A percentile compares a stretch with the other conserved stretches of the same genome.
Evolutionary conservation across 2,797 vertebrate genomes (phyloP).

Genomic region (Pseudocheirus occidentalis): DNA sequence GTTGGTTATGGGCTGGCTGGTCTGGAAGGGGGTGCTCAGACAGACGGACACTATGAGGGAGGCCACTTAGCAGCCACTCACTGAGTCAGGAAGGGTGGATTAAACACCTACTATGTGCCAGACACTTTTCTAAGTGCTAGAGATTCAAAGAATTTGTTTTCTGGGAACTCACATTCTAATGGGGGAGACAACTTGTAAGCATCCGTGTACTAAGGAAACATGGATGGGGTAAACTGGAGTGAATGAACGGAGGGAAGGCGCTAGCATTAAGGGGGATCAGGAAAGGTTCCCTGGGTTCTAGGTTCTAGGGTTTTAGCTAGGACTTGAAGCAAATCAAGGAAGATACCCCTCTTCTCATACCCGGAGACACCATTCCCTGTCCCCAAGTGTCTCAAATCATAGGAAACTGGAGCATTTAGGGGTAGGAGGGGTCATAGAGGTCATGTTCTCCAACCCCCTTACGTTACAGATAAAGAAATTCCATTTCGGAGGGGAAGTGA

Average conservation of each 20-base stretch:
- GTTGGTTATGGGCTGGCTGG: conserved; percentile 2
- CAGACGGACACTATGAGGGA: background rate
- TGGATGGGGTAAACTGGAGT: background rate
- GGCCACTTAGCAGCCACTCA: background rate
- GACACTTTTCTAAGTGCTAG: background rate
- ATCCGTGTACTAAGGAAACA: background rate
- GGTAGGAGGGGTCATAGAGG: background rate
- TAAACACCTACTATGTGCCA: background rate
- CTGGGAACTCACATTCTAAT: background rate
- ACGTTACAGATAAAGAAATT: background rate
- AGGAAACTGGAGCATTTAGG: background rate
- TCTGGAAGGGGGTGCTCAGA: background rate
- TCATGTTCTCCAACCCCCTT: background rate
- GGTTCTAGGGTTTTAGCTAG: too few species aligned
- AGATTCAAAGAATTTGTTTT: background rate
- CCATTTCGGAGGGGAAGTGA: background rate
- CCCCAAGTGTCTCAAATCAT: background rate
- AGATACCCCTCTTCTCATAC: too few species aligned
- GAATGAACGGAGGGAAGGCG: background rate
- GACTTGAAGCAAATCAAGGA: too few species aligned
- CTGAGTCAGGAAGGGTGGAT: background rate
- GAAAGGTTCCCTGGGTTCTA: background rate
- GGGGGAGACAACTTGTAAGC: background rate
- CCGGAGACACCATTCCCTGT: too few species aligned
- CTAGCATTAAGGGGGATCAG: background rate